These are phyloP conservation scores for Calidris pugnax DNA, from an alignment of 2,113 vertebrate species.

Conservation along the genomic window DNA sequence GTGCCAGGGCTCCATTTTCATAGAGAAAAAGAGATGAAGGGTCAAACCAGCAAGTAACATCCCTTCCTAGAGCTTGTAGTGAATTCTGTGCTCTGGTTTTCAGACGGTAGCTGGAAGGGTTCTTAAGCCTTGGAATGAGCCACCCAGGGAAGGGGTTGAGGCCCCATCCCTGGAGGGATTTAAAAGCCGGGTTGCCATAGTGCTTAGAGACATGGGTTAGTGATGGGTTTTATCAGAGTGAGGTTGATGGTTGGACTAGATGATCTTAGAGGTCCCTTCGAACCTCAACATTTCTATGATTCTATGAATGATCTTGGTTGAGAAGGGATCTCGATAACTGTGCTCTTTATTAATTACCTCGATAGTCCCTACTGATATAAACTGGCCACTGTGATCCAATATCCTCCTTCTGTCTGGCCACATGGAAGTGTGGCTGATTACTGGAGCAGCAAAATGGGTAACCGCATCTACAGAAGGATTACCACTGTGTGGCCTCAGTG, in stretches of 20 bases:
- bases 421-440: not conserved
- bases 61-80: not conserved
- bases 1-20: not conserved
- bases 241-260: too few species aligned
- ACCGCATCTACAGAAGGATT: not conserved
- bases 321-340: not conserved
- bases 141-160: too few species aligned
- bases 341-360: not conserved
- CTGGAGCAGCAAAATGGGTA: not conserved
- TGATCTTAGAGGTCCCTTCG: too few species aligned
- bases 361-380: not conserved
- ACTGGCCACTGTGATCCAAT: not conserved
- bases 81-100: not conserved
- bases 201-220: too few species aligned
- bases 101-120: not conserved
- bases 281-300: too few species aligned
- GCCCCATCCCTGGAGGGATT: too few species aligned
- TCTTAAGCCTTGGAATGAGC: too few species aligned
- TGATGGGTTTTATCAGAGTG: too few species aligned
- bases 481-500: rapidly evolving
- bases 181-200: too few species aligned
- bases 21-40: not conserved
- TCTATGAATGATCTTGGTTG: not conserved
- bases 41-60: not conserved
- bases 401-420: not conserved